Evolutionary conservation across 2,113 vertebrate genomes (phyloP), one percentile per base, ranked within the genome.

Genomic region (Dicentrarchus labrax): DNA sequence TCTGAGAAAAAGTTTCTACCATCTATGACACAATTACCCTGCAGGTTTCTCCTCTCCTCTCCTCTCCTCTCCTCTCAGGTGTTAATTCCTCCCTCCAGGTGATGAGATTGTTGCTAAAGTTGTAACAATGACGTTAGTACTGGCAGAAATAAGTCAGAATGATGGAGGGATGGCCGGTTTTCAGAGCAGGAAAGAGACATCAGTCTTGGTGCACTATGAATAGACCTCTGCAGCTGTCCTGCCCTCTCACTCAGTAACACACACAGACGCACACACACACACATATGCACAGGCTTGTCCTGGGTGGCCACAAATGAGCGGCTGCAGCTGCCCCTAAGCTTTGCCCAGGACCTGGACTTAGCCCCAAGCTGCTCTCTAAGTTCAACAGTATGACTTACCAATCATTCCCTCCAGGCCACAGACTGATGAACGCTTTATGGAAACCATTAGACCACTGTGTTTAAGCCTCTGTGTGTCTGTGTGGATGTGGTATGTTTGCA

Each of bases 171-270:
- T 59, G 71, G 43, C 12, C 17, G 24, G 17, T 79, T 88, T 82
- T 82, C 61, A 65, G 86, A 80, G 53, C 73, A 80, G 56, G 48
- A 89, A 57, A 89, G 87, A 92, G 80, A 87, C 87, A 92, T 91
- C 83, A 86, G 67, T 89, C 76, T 80, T 69, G 15, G 38, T 80
- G 77, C 76, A 78, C 92, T 91, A 90, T 91, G 90, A 93, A 94
- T 92, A 94, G 79, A 85, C 59, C 48, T 51, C 56, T 79, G 84
- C 93, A 94, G 92, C 92, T 94, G 93, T 85, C 82, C 75, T 79
- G 68, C 56, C 82, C 43, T 78, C 75, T 93, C 93, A 92, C 75
- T 89, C 86, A 90, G 45, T 76, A 73, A 47, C 45, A 47, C 11
- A 12, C 73, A 78, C 74, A 81, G 59, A 65, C 67, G 72, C 50